Conservation (phyloP, 1,140 invertebrate species). For the Cydia splendana region DNA sequence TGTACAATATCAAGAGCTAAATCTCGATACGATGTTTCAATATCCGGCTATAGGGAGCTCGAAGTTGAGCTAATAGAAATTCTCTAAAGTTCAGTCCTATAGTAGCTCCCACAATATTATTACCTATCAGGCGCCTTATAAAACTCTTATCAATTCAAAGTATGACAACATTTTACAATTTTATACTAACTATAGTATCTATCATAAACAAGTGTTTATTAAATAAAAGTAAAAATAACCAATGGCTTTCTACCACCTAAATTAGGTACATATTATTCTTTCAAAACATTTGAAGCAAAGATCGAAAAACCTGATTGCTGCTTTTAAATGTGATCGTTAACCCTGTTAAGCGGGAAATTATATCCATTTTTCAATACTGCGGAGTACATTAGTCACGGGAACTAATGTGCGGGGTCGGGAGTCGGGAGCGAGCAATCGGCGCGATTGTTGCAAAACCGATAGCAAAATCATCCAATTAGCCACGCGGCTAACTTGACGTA, state of each 20-base stretch:
- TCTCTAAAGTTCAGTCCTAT: background rate
- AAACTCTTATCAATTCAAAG: background rate
- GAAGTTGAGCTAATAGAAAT: constrained; percentile 9
- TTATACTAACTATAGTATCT: background rate
- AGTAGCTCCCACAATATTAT: background rate
- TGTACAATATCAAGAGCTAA: background rate
- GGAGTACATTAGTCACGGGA: background rate
- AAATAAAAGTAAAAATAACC: too few relatives aligned
- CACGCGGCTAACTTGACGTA: background rate
- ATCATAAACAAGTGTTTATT: too few relatives aligned
- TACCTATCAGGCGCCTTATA: background rate
- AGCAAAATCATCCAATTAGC: background rate
- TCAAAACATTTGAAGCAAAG: background rate
- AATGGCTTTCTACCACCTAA: too few relatives aligned
- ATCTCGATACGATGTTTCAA: constrained; percentile 2
- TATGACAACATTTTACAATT: background rate
- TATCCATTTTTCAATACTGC: background rate
- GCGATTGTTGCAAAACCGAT: background rate
- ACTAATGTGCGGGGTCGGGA: background rate
- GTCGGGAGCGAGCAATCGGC: background rate
- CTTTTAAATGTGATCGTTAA: background rate
- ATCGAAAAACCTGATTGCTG: background rate
- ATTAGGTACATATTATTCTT: too few relatives aligned
- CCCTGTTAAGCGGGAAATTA: background rate
- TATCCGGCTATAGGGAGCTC: background rate